phyloP scores from a whole-genome alignment of 2,797 vertebrate species.

The Neosilurus mollespiculum region DNA sequence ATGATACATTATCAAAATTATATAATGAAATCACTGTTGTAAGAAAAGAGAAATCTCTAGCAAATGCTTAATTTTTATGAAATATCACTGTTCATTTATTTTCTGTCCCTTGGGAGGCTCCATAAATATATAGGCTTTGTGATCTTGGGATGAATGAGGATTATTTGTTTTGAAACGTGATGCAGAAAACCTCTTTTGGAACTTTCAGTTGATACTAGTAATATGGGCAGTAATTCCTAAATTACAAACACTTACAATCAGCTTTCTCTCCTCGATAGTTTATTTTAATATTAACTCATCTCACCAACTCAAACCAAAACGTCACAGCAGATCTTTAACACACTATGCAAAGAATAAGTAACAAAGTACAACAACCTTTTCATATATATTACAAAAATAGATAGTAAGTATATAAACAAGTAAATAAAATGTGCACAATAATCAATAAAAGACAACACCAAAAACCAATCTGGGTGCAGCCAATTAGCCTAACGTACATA shows the following conservation, averaged over 20 bases:
- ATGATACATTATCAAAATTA: background rate
- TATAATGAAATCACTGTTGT: slow-evolving; percentile 7
- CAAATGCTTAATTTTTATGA: background rate
- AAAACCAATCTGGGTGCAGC: too few relatives aligned
- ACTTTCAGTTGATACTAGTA: slow-evolving; percentile 42
- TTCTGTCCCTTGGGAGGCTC: slow-evolving; percentile 52
- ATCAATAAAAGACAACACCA: background rate
- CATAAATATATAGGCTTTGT: slow-evolving; percentile 50
- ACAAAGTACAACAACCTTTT: background rate
- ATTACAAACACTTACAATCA: background rate
- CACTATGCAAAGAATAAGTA: background rate
- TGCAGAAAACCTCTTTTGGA: background rate
- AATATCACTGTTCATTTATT: slow-evolving; percentile 19
- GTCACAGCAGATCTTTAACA: background rate
- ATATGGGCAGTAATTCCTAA: background rate
- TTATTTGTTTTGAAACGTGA: slow-evolving; percentile 33
- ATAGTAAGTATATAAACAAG: too few relatives aligned
- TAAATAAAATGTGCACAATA: background rate
- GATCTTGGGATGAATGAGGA: slow-evolving; percentile 41
- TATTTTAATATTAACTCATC: background rate
- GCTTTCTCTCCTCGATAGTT: background rate
- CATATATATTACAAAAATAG: background rate
- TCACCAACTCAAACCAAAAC: slow-evolving; percentile 12
- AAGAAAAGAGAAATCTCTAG: background rate
- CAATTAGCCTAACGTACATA: too few relatives aligned